Conservation (phyloP, 2,113 vertebrate genomes). For the Pituophis catenifer region DNA sequence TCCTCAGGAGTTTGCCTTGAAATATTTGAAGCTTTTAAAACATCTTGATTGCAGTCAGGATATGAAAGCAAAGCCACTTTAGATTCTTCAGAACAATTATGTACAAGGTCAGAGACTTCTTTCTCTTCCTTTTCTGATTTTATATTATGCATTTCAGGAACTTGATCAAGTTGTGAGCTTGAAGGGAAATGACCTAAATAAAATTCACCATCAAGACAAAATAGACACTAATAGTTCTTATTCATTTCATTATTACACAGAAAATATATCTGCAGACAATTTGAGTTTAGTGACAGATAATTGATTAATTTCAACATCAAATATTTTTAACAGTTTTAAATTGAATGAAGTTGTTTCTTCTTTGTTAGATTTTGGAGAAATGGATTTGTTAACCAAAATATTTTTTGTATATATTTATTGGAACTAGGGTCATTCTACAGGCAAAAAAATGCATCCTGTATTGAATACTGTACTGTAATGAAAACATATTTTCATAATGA, state of each 20-base stretch:
- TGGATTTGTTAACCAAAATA: neutral
- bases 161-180: conserved; percentile 22
- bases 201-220: conserved; percentile 15
- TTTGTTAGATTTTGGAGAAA: neutral
- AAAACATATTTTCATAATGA: neutral
- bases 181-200: conserved; percentile 50
- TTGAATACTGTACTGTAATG: neutral
- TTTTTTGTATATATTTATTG: neutral
- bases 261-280: conserved; percentile 26
- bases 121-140: conserved; percentile 40
- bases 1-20: neutral
- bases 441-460: neutral
- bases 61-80: neutral
- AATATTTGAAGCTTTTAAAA: conserved; percentile 28
- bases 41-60: conserved; percentile 27
- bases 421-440: neutral
- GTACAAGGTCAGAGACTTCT: conserved; percentile 12
- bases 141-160: conserved; percentile 29
- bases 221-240: conserved; percentile 7
- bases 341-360: neutral
- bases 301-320: neutral
- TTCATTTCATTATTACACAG: neutral
- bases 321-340: neutral
- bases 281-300: conserved; percentile 23
- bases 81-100: conserved; percentile 23